Evolutionary conservation across 2,797 vertebrate species (phyloP).

Genomic region (Amphiprion clarkii): DNA sequence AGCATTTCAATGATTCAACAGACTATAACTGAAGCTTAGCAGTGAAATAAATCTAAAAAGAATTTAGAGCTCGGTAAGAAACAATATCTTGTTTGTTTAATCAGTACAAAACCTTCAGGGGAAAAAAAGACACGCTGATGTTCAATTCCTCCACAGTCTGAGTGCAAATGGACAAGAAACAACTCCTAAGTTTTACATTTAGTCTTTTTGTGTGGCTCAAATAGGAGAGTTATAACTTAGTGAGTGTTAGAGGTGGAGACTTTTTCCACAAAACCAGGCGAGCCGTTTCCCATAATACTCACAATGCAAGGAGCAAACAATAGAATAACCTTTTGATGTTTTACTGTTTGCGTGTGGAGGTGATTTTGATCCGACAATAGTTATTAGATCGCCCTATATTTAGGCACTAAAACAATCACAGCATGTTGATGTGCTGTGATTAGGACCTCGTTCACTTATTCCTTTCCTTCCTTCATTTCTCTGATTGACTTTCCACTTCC

Average conservation of each 20-base stretch:
- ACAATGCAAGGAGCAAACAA: neutral
- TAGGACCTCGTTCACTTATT: slow-evolving; percentile 28
- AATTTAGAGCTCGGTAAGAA: neutral
- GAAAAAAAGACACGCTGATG: neutral
- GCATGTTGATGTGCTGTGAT: slow-evolving; percentile 40
- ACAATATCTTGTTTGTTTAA: slow-evolving; percentile 3
- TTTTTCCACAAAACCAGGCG: neutral
- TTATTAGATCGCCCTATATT: slow-evolving; percentile 49
- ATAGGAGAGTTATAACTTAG: neutral
- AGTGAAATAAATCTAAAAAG: no score
- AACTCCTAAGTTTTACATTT: neutral
- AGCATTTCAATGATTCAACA: no score
- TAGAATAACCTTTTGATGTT: neutral
- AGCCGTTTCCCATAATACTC: neutral
- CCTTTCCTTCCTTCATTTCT: slow-evolving; percentile 68
- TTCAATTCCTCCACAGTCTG: neutral
- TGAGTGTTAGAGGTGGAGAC: neutral
- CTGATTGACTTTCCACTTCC: slow-evolving; percentile 48
- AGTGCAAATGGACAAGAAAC: neutral
- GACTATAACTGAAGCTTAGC: no score
- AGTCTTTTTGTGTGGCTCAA: neutral
- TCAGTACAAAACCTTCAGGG: neutral
- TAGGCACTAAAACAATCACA: slow-evolving; percentile 32
- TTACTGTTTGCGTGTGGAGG: neutral
- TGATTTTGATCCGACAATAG: neutral